Evolutionary conservation across 2,113 vertebrate species (phyloP), one percentile per base, ranked within the genome.

Genomic region (Calyptomena viridis): DNA sequence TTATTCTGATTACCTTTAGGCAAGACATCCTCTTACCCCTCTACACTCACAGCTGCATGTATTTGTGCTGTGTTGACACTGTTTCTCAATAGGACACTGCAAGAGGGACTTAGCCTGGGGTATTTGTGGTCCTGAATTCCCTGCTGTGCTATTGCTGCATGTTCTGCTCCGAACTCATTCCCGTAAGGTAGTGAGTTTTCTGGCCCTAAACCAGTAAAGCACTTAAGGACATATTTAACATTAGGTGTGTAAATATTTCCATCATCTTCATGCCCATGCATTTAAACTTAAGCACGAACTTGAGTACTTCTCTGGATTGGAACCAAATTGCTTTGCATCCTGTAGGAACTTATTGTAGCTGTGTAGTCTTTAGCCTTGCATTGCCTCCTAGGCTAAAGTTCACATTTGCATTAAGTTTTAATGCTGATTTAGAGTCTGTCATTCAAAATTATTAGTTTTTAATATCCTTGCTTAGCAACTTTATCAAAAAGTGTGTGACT

Each of bases 171-270:
- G 5, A 92, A 39, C 17, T 89, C 49, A 13, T 78, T 91, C 31
- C 76, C 90, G 71, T 72, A 69, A 95, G 58, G 49, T 86, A 11
- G 37, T 25, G 25, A 91, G 80, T 58, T 90, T 68, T 89, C 73
- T 96, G 95, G 90, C 85, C n/a, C 52, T 55, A 53, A 55, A 62
- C 58, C 93, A 96, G 42, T 64, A 82, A 93, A 94, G 83, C 90
- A 92, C 92, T 96, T 96, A 92, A 39, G 88, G 60, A 27, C n/a
- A 25, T 79, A 47, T 72, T 94, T 93, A 90, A 50, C 23, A 35
- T 81, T 60, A 82, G 59, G 40, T 88, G 8, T 56, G 2, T 44
- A 50, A 90, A 60, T 86, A 84, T 53, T 68, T 81, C 56, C 62
- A 75, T 81, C 86, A 56, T 93, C 64, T 53, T 63, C 37, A 23